Evolutionary conservation across 1,140 invertebrate species (phyloP), one percentile per base, ranked within the genome.

Genomic region (Euura saliciscinereae): DNA sequence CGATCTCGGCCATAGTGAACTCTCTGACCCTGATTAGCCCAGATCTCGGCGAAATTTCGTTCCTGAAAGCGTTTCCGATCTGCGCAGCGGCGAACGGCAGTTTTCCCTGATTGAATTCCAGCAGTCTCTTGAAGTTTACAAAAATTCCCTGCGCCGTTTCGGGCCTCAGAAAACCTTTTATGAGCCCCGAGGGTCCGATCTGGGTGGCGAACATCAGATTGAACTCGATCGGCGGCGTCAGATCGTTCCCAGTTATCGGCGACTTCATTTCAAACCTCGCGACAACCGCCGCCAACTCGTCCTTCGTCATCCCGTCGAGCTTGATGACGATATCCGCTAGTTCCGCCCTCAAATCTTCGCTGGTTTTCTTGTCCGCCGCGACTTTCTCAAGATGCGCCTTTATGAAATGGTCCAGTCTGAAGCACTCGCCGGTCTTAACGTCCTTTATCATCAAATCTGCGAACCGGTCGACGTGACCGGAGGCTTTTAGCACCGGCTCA

Each of bases 1-100:
- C 99, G 78, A 99, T 99, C 90, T 99, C 99, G 67, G 98, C 98
- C 98, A 99, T 99, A 0, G 98, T 99, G 82, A 99, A 99, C 85
- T 99, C 99, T 81, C 95, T 90, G 2, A 99, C 98, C 82, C 98
- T 91, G 13, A 99, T 94, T 7, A 99, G 89, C 1, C 98, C 98
- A 80, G 98, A 98, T 69, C 98, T 89, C 11, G 99, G 99, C 0
- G 98, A 99, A 75, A 99, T 99, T 90, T 99, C 99, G 90, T 99
- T 99, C 77, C 99, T 91, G 84, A 99, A 99, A 1, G 98, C 94
- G 82, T 98, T 97, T 43, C 98, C 97, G 89, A 99, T 98, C 89
- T 99, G 98, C 7, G 99, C 98, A 73, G 96, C 98, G 75, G 98
- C 98, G 90, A 99, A 99, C 66, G 99, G 99, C 8, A 99, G 85